These are phyloP conservation scores for Octonoba sinensis DNA, from an alignment of 2,888 invertebrate genomes.

Conservation along the genomic window DNA sequence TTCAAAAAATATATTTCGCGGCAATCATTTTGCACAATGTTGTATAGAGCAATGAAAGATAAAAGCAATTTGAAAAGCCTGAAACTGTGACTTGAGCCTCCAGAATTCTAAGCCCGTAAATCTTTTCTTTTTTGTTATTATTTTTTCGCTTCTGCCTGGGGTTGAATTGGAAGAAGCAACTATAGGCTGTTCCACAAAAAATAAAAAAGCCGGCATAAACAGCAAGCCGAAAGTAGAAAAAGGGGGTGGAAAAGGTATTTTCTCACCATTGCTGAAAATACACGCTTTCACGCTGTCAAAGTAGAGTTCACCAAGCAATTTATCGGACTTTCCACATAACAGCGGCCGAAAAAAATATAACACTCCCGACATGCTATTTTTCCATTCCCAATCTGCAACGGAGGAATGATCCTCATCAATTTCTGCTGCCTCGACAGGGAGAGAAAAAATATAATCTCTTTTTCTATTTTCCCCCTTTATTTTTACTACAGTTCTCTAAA, in stretches of 20 bases:
- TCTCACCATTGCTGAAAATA: constrained; percentile 61
- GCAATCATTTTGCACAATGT: background rate
- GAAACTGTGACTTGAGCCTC: constrained; percentile 40
- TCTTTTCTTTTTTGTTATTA: too few relatives aligned
- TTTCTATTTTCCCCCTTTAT: constrained; percentile 36
- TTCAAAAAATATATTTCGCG: too few relatives aligned
- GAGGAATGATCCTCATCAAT: constrained; percentile 64
- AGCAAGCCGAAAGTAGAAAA: constrained; percentile 29
- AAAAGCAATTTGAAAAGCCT: constrained; percentile 6
- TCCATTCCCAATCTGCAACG: constrained; percentile 61
- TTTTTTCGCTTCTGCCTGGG: too few relatives aligned
- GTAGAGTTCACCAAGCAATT: constrained; percentile 64
- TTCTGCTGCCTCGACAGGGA: constrained; percentile 56
- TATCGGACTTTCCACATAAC: constrained; percentile 63
- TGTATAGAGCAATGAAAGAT: constrained; percentile 1
- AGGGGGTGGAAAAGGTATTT: constrained; percentile 57
- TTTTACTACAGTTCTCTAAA: constrained; percentile 51
- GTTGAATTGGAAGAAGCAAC: too few relatives aligned
- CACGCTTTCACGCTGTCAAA: constrained; percentile 64
- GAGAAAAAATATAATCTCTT: constrained; percentile 51
- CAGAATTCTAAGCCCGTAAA: constrained; percentile 15
- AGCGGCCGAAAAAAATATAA: constrained; percentile 57
- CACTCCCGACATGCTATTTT: constrained; percentile 63
- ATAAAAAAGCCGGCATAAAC: constrained; percentile 44
- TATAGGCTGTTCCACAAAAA: constrained; percentile 29